These are phyloP conservation scores for Apamea sordens DNA, from an alignment of 2,888 invertebrate species.

Conservation along the genomic window DNA sequence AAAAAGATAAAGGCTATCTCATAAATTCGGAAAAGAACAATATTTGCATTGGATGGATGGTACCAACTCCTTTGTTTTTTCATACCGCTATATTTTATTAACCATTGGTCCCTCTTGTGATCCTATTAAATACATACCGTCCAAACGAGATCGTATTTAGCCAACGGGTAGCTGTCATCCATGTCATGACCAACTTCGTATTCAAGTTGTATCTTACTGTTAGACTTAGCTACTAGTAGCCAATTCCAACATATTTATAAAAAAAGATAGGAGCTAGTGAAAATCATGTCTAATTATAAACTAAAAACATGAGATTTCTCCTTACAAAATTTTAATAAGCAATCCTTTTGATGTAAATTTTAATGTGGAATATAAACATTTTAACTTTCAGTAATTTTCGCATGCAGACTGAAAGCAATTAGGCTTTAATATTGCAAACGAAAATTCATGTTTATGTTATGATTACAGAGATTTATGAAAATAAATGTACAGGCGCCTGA, in stretches of 20 bases:
- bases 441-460: background rate
- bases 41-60: background rate
- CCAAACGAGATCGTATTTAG: background rate
- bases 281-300: background rate
- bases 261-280: background rate
- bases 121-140: background rate
- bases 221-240: background rate
- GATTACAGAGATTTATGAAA: background rate
- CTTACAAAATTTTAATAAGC: background rate
- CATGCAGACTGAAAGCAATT: background rate
- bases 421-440: background rate
- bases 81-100: background rate
- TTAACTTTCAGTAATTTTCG: background rate
- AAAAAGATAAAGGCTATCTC: background rate
- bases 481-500: slow-evolving; percentile 14
- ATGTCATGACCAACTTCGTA: background rate
- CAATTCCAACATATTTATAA: background rate
- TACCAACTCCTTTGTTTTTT: background rate
- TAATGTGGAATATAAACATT: background rate
- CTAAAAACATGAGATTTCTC: background rate
- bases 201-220: background rate
- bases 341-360: background rate
- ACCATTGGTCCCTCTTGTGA: background rate
- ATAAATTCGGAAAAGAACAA: background rate
- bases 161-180: background rate